Evolutionary conservation across 2,888 invertebrate genomes (phyloP), one percentile per base, ranked within the genome.

Genomic region (Caenorhabditis sp.): DNA sequence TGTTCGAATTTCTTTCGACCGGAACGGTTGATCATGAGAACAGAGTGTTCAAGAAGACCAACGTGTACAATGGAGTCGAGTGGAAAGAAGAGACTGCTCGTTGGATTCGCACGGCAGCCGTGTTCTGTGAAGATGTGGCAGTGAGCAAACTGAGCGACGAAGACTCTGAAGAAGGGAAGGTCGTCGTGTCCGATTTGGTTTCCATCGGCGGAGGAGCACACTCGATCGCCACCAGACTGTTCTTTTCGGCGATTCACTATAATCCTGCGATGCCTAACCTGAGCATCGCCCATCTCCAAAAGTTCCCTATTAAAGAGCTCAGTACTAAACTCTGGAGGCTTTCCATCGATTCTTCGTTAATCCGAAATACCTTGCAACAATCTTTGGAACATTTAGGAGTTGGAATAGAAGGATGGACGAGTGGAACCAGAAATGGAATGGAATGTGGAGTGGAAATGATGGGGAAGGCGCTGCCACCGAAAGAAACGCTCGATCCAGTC

Each of bases 401-500:
- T 2, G 78, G 71, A 41, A 50, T 80, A 7, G 68, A 70, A 15
- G 78, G 74, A 39, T 80, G 77, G 80, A 37, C 53, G 1, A 35
- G 26, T 41, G 35, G 56, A 17, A 43, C 15, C 3, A 27, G 20
- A 3, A 52, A 27, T 7, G 58, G 50, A 22, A 59, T 78, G 26
- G 61, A 62, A 11, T 30, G 48, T 35, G 79, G 71, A 4, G 9
- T 72, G 4, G 63, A 74, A 35, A 78, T 78, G 62, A 65, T 78
- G 71, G 62, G 58, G 27, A 70, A 59, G 26, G 65, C 76, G 9
- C 39, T 76, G 24, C 83, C 82, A 22, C 81, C 83, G 11, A 26
- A 24, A n/a, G 75, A 81, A 37, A 79, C 82, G n/a, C 37, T 83
- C 11, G 83, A 83, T 66, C 83, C 83, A 11, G 68, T 82, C 1